A percentile compares a stretch with the other conserved stretches of the same genome.
Evolutionary conservation across 2,797 vertebrate species (phyloP).

Genomic region (Karalla daura): DNA sequence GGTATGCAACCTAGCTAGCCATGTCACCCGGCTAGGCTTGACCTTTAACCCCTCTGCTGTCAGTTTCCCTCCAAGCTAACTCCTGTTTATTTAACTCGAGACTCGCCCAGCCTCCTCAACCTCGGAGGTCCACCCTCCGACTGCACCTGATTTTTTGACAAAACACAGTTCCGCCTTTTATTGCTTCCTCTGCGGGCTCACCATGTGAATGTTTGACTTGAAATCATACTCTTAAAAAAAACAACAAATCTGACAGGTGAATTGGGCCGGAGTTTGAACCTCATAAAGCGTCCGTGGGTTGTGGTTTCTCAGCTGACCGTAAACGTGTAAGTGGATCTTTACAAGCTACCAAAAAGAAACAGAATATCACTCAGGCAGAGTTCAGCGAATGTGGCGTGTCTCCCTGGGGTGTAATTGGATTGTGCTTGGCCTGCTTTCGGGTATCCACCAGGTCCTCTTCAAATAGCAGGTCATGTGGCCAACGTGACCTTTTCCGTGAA

Average conservation of each 20-base stretch:
- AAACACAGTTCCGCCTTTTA: background rate
- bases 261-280: conserved; percentile 30
- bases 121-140: conserved; percentile 19
- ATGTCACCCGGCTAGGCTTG: conserved; percentile 32
- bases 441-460: conserved; percentile 69
- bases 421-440: conserved; percentile 69
- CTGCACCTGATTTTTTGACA: conserved; percentile 14
- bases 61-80: conserved; percentile 29
- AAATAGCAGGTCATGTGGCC: conserved; percentile 76
- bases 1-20: conserved; percentile 31
- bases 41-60: conserved; percentile 58
- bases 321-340: conserved; percentile 71
- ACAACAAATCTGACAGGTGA: background rate
- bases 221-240: background rate
- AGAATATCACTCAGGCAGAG: conserved; percentile 58
- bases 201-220: background rate
- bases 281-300: conserved; percentile 61
- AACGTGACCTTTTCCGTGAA: conserved; percentile 75
- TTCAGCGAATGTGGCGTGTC: conserved; percentile 63
- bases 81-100: conserved; percentile 49
- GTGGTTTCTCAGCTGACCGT: conserved; percentile 33
- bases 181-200: background rate
- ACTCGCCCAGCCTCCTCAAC: conserved; percentile 12
- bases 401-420: conserved; percentile 76
- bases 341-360: conserved; percentile 59